Conservation (phyloP, 2,888 invertebrate species). For the Phrixothrix hirtus region DNA sequence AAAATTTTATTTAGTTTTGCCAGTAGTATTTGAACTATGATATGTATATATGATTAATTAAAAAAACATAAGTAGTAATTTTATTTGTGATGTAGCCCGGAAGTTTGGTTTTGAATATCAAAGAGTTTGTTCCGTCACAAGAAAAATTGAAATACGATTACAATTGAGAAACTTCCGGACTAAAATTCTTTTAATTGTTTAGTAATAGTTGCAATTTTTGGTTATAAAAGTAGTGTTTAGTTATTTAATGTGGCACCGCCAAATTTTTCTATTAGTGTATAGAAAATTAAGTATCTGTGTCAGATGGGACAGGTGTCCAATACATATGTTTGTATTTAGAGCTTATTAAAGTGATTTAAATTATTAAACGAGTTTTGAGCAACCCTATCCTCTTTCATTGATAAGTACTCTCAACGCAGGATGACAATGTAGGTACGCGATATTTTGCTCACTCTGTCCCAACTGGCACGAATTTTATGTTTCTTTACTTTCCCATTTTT, state of each 20-base stretch:
- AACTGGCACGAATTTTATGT: slow-evolving; percentile 60
- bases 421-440: slow-evolving; percentile 47
- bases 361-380: slow-evolving; percentile 34
- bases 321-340: slow-evolving; percentile 47
- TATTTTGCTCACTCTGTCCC: slow-evolving; percentile 56
- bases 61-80: not conserved
- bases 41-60: slow-evolving; percentile 4
- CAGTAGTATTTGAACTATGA: slow-evolving; percentile 3
- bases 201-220: not conserved
- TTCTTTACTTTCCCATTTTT: slow-evolving; percentile 16
- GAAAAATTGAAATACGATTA: no score
- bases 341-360: slow-evolving; percentile 43
- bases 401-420: slow-evolving; percentile 44
- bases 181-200: not conserved
- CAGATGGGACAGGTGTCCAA: slow-evolving; percentile 57
- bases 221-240: not conserved
- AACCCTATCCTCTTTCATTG: slow-evolving; percentile 27
- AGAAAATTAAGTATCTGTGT: slow-evolving; percentile 45
- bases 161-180: not conserved
- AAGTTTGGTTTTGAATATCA: no score
- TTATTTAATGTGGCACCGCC: slow-evolving; percentile 5
- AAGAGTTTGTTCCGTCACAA: no score
- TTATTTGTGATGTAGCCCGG: not conserved
- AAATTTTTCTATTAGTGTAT: slow-evolving; percentile 13
- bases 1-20: slow-evolving; percentile 7